Evolutionary conservation across 2,888 invertebrate genomes (phyloP).

Genomic region (Penaeus monodon): DNA sequence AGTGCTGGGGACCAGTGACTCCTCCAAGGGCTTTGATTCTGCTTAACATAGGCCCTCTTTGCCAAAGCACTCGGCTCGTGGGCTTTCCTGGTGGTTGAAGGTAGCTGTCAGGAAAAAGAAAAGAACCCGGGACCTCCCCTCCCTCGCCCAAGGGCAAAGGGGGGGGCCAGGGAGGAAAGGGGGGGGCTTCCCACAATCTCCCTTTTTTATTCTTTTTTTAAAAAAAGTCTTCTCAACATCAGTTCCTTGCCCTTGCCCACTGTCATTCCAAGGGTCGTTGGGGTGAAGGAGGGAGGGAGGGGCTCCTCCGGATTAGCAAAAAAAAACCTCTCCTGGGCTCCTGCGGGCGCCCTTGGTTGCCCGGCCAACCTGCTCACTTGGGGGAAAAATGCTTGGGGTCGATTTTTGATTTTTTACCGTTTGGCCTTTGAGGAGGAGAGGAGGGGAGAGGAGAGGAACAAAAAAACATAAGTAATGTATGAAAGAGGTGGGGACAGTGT

Average conservation of each 20-base stretch:
- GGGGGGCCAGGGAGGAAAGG: too few relatives aligned
- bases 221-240: not conserved
- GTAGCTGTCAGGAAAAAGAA: too few relatives aligned
- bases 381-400: constrained; percentile 99
- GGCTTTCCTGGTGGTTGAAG: too few relatives aligned
- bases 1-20: too few relatives aligned
- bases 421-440: constrained; percentile 84
- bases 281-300: not conserved
- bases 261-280: not conserved
- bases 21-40: too few relatives aligned
- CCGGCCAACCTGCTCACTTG: constrained; percentile 81
- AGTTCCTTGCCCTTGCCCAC: not conserved
- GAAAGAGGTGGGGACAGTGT: too few relatives aligned
- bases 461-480: constrained; percentile 26
- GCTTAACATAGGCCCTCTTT: too few relatives aligned
- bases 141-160: too few relatives aligned
- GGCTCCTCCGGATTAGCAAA: constrained; percentile 76
- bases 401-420: constrained; percentile 99
- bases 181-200: too few relatives aligned
- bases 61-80: too few relatives aligned
- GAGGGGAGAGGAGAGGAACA: constrained; percentile 63
- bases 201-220: too few relatives aligned
- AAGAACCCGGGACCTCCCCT: too few relatives aligned
- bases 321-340: constrained; percentile 87
- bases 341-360: constrained; percentile 85